Conservation (phyloP, 2,888 invertebrate genomes). For the Apamea anceps region DNA sequence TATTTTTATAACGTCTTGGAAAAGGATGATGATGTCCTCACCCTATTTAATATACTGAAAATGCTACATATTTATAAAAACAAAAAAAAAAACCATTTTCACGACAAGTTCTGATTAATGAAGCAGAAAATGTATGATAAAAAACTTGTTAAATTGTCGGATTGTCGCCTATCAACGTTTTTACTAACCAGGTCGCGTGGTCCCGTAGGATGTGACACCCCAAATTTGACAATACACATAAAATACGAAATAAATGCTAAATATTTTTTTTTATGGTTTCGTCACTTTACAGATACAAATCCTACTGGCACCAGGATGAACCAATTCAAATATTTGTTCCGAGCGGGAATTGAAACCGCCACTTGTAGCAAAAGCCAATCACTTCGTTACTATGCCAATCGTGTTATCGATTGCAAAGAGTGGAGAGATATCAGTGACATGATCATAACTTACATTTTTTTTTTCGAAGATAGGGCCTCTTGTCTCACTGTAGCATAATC, state of each 20-base stretch:
- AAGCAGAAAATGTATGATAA: not conserved
- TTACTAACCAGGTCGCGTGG: not conserved
- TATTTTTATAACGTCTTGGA: not conserved
- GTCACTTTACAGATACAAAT: not conserved
- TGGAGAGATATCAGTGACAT: no score
- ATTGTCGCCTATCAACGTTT: not conserved
- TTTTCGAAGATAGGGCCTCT: not conserved
- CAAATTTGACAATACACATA: not conserved
- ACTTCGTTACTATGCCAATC: slow-evolving; percentile 16
- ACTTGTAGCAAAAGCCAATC: slow-evolving; percentile 13
- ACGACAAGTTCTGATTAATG: not conserved
- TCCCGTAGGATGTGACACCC: not conserved
- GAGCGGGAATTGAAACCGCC: slow-evolving; percentile 4
- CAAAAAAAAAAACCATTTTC: no score
- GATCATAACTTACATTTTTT: not conserved
- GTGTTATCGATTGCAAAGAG: not conserved
- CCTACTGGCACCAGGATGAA: not conserved
- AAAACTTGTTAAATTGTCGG: not conserved
- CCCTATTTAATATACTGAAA: not conserved
- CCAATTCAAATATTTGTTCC: slow-evolving; percentile 15
- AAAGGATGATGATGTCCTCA: not conserved
- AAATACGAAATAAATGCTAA: not conserved
- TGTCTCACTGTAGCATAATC: fast-evolving
- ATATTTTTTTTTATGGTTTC: no score
- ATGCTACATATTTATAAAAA: not conserved